Evolutionary conservation across 1,140 invertebrate species (phyloP).

Genomic region (Rhagoletis zephyria): DNA sequence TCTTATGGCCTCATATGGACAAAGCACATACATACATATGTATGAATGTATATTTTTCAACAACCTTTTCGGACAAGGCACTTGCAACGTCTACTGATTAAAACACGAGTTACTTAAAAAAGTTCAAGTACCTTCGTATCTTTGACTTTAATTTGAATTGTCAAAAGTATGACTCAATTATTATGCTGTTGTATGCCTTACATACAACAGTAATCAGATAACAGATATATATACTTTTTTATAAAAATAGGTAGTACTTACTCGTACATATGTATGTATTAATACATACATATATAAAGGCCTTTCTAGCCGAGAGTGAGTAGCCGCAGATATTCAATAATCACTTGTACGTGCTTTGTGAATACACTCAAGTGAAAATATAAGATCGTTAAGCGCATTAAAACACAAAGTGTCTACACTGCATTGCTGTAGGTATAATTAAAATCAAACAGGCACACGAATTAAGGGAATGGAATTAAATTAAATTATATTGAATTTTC

Average conservation of each 20-base stretch:
- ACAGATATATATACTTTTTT: too few relatives aligned
- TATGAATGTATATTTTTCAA: not conserved
- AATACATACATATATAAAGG: not conserved
- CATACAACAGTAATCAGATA: too few relatives aligned
- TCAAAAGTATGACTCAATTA: too few relatives aligned
- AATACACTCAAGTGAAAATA: conserved; percentile 2
- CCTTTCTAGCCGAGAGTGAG: not conserved
- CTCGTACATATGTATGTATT: not conserved
- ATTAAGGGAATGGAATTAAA: not conserved
- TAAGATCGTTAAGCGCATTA: not conserved
- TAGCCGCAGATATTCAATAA: not conserved
- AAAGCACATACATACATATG: too few relatives aligned
- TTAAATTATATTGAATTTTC: not conserved
- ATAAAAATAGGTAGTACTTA: too few relatives aligned
- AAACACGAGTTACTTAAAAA: too few relatives aligned
- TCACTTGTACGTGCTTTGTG: not conserved
- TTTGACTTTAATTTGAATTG: too few relatives aligned
- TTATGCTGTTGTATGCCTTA: too few relatives aligned
- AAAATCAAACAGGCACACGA: not conserved
- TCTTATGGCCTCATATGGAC: not conserved
- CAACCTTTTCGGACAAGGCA: too few relatives aligned
- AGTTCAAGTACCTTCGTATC: too few relatives aligned
- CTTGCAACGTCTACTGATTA: too few relatives aligned
- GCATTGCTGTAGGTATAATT: not conserved
- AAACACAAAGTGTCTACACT: not conserved